Base-by-base conservation (phyloP, 2,113 vertebrate genomes). In the Rhineura floridana region DNA sequence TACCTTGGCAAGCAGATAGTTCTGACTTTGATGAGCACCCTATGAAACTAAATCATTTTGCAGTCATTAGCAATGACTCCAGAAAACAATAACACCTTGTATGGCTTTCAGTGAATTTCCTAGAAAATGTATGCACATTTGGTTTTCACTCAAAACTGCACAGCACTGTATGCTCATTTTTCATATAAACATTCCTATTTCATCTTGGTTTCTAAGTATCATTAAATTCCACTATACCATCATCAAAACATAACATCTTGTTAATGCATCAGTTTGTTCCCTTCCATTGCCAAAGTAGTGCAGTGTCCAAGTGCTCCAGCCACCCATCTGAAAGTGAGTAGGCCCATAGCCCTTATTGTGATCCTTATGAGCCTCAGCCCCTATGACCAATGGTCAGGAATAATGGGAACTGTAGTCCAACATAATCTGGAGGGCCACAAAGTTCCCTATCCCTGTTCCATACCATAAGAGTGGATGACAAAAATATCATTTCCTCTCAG, bases 341-440 rank as follows among this genome's bases (percentile, higher is more conserved):
- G 39, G 5, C 69, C 21, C 15, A 19, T 59, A n/a, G n/a, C n/a
- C n/a, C n/a, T n/a, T n/a, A n/a, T 0, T 19, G 55, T 59, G 21
- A 59, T 1, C 21, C 21, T 0, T 0, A 3, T 21, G 0, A 21
- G 55, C 55, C 4, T 19, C 55, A 59, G 17, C 3, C 1, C 15
- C 15, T 59, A 59, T 59, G 55, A 19, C 55, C 55, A 59, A 59
- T 5, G 55, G 55, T 59, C 4, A 59, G 55, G 55, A 4, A 59
- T 59, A 19, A 59, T 59, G 55, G 17, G n/a, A n/a, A n/a, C n/a
- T n/a, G n/a, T n/a, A n/a, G n/a, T n/a, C n/a, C n/a, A n/a, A n/a
- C 17, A 21, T 19, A 13, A 59, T 59, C 55, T 1, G 21, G 55
- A 4, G 12, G 21, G 17, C 17, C 55, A 59, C 69, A 72, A 2